Evolutionary conservation across 2,113 vertebrate genomes (phyloP), one percentile per base, ranked within the genome.

Genomic region (Butorides virescens): DNA sequence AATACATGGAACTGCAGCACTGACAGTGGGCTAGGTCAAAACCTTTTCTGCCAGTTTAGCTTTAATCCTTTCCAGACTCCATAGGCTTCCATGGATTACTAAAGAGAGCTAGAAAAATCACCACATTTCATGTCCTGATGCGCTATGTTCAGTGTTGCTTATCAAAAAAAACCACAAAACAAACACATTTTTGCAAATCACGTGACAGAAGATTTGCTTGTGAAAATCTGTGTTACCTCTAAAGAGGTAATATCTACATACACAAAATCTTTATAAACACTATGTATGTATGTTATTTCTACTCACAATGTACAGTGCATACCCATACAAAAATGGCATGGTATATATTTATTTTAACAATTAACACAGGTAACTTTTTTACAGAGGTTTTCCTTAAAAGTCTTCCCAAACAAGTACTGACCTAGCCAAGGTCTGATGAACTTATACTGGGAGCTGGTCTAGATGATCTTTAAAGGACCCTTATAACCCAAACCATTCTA

Each of bases 141-240:
- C 0, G 0, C 30, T 61, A 4, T 37, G 29, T 47, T 86, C 44
- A 44, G 11, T 59, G 56, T 11, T 59, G 39, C 7, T 85, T 56
- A 86, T 18, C 1, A 42, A 70, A 81, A 85, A 81, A 62, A 23
- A n/a, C 14, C 15, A 92, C 44, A 59, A 85, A 86, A 29, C 18
- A 62, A 73, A 59, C 81, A 3, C 19, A 9, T 8, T 80, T 67
- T 81, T 88, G 21, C 30, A 79, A 72, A n/a, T 65, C 39, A 83
- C 7, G 25, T 55, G 88, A 61, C 36, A 66, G 26, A 70, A 73
- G 8, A 62, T 67, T 87, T 75, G 13, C 23, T 58, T 72, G 18
- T 68, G n/a, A 78, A 90, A 53, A 61, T 61, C 12, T 34, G 30
- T 3, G 50, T 77, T 58, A 71, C 6, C 1, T 67, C n/a, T 68